phyloP scores from a whole-genome alignment of 2,113 vertebrate species.

The Pterocles gutturalis region DNA sequence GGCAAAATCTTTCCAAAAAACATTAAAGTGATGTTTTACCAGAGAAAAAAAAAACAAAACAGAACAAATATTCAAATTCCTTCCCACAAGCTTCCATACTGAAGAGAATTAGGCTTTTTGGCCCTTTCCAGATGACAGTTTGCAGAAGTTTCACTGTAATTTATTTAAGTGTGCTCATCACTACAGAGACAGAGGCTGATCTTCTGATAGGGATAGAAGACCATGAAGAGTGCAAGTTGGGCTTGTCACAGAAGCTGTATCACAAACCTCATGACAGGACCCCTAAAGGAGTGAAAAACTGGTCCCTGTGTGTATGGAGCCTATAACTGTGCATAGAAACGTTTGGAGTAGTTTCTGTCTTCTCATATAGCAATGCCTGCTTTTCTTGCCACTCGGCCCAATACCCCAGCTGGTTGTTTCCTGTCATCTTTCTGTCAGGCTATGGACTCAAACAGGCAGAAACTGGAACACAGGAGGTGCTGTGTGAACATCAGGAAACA shows the following conservation, averaged over 20 bases:
- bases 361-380: background rate
- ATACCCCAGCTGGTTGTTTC: background rate
- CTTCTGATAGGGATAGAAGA: background rate
- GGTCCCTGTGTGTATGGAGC: background rate
- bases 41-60: background rate
- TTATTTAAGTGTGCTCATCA: background rate
- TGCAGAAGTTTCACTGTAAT: background rate
- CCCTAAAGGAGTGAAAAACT: background rate
- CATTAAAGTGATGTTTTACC: conserved; percentile 32
- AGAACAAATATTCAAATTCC: background rate
- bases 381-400: background rate
- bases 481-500: background rate
- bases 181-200: background rate
- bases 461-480: background rate
- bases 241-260: background rate
- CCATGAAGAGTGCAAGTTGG: background rate
- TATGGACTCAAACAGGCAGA: background rate
- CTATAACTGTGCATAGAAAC: background rate
- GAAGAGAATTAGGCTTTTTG: background rate
- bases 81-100: background rate
- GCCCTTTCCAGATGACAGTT: background rate
- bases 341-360: background rate
- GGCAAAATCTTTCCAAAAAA: conserved; percentile 25
- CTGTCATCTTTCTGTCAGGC: background rate
- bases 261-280: background rate